Percentiles rank a stretch among this genome's conserved stretches.
Evolutionary conservation across 2,113 vertebrate genomes (phyloP).

Genomic region (Spheniscus mendiculus): DNA sequence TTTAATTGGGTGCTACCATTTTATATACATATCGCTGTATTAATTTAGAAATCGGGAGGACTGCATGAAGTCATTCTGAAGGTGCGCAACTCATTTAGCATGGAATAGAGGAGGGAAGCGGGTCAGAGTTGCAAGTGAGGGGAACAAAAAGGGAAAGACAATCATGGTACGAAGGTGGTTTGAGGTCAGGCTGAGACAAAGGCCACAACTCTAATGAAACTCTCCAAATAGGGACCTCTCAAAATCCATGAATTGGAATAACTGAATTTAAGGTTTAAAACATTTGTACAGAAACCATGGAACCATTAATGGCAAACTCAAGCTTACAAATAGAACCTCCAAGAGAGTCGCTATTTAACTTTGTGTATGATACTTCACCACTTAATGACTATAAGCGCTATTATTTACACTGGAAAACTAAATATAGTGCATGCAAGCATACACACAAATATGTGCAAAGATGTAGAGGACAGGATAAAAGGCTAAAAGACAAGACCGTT

Average conservation of each 20-base stretch:
- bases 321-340: neutral
- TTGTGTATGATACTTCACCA: neutral
- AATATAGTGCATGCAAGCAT: rapidly evolving
- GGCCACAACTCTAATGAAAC: neutral
- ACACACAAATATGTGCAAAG: neutral
- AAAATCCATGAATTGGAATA: neutral
- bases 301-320: neutral
- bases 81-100: neutral
- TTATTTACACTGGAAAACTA: neutral
- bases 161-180: neutral
- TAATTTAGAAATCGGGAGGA: neutral
- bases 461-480: neutral
- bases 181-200: neutral
- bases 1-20: neutral
- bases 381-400: neutral
- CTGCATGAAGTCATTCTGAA: neutral
- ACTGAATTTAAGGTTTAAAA: neutral
- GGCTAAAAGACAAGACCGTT: neutral
- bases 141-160: neutral
- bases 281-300: neutral
- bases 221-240: neutral
- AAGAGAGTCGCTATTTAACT: neutral
- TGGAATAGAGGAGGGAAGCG: neutral
- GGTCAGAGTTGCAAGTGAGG: neutral
- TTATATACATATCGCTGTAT: neutral